Evolutionary conservation across 2,797 vertebrate species (phyloP), one percentile per base, ranked within the genome.

Genomic region (Tolypeutes matacus): DNA sequence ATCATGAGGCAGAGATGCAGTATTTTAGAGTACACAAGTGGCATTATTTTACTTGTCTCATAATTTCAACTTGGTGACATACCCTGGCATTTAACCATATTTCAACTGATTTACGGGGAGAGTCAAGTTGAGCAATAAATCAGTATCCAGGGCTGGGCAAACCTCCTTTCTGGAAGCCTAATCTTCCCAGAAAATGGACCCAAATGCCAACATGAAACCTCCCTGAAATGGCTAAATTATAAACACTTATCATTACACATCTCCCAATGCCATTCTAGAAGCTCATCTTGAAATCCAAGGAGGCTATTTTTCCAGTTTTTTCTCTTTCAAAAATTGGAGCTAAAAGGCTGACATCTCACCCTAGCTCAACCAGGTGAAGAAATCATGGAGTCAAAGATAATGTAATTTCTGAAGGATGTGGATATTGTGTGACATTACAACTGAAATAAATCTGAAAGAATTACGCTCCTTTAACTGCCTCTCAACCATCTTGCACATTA

Each of bases 381-480:
- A 87, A 72, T 78, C 90, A 11, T 0, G 0, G 78, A 15, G 46
- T 56, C 78, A 34, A 96, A 60, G 77, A 76, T 13, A 60, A 73
- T 0, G 0, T 18, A 1, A 70, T 93, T 96, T 86, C 49, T 5
- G 75, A 92, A 56, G n/a, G 64, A 86, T 95, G 11, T 5, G 58
- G 84, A 91, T 94, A 49, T 56, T 94, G n/a, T 42, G 65, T 51
- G 92, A 87, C 83, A 93, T 82, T 90, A 86, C 17, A 93, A 78
- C 36, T 65, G 36, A 89, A 90, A 91, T 25, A 1, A 81, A 93
- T 85, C 87, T 21, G 86, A 72, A 94, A 53, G 7, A 90, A 95
- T 83, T 69, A 83, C 96, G 69, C 31, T 20, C 89, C 92, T 76
- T 67, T 39, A 78, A 76, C 58, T 75, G 49, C 90, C 64, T 82